Evolutionary conservation across 1,140 invertebrate genomes (phyloP), one percentile per base, ranked within the genome.

Genomic region (Latrodectus geometricus): DNA sequence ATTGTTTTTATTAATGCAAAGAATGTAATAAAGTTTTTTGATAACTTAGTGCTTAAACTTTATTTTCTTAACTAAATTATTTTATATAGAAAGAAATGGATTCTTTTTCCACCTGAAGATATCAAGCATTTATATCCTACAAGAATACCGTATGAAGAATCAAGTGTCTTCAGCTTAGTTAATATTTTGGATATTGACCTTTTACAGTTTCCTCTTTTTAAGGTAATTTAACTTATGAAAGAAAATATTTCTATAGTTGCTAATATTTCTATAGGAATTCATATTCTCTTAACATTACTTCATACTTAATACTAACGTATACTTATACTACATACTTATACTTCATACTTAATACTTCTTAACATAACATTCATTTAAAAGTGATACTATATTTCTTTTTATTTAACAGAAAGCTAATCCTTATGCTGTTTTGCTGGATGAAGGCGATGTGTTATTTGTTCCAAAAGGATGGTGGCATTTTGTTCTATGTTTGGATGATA

Each of bases 381-480:
- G 14, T 83, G 86, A 2, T 65, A 86, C 49, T 7, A 65, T 65
- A 65, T 65, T 65, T 23, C 8, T 69, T 81, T 20, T 70, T 89
- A 87, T 78, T 79, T 65, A 92, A 68, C 85, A 91, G 91, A 88
- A 90, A 48, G 80, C 88, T 52, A 76, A 88, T 69, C 93, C 93
- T 85, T 93, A 92, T 91, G 91, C 93, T 52, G 92, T 96, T 21
- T 93, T 91, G 23, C 91, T 99, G 50, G 92, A 95, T 73, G 94
- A 96, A 11, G 97, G 96, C 4, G 96, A 99, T 92, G 94, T 97
- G 9, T 91, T 99, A 12, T 94, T 96, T 90, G 95, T 99, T 2
- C 97, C 97, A 11, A 93, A 93, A 88, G 94, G 96, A 77, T 99
- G 97, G 97, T 99, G 97, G 97, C 97, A 99, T 93, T 98, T 96